Conservation (phyloP, 2,113 vertebrate genomes). For the Laticauda laticaudata region DNA sequence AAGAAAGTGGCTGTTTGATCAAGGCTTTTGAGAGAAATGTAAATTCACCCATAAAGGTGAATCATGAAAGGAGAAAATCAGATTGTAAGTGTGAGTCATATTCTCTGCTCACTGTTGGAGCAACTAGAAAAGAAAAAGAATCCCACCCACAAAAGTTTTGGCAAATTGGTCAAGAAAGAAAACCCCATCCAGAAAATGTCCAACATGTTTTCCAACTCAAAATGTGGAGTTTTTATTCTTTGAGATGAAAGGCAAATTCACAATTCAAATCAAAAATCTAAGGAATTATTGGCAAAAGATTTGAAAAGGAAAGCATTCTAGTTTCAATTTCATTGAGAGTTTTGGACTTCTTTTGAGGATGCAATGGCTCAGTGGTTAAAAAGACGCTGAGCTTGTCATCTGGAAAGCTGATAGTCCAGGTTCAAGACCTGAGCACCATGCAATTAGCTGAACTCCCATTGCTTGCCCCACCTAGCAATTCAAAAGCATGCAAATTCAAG, state of each 20-base stretch:
- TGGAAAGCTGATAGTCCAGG: not conserved
- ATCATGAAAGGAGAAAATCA: constrained; percentile 22
- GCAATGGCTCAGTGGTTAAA: not conserved
- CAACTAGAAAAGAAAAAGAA: constrained; percentile 28
- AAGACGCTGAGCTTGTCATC: not conserved
- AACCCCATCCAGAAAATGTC: not conserved
- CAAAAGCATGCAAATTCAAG: not conserved
- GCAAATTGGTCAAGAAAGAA: not conserved
- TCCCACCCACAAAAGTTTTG: constrained; percentile 13
- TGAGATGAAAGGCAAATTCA: not conserved
- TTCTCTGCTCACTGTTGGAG: not conserved
- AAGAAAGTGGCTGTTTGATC: constrained; percentile 22
- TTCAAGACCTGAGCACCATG: not conserved
- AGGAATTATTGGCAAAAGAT: not conserved
- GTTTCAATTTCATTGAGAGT: not conserved
- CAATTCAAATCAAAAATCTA: not conserved
- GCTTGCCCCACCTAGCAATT: not conserved
- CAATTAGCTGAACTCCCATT: not conserved
- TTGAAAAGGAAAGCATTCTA: not conserved
- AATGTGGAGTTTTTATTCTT: not conserved
- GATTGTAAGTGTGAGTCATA: constrained; percentile 11
- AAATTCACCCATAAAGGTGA: constrained; percentile 27
- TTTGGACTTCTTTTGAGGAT: not conserved
- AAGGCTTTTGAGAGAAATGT: constrained; percentile 13
- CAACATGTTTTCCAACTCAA: not conserved